These are phyloP conservation scores for Propithecus perrieri DNA, from an alignment of 2,797 vertebrate species.

Conservation along the genomic window DNA sequence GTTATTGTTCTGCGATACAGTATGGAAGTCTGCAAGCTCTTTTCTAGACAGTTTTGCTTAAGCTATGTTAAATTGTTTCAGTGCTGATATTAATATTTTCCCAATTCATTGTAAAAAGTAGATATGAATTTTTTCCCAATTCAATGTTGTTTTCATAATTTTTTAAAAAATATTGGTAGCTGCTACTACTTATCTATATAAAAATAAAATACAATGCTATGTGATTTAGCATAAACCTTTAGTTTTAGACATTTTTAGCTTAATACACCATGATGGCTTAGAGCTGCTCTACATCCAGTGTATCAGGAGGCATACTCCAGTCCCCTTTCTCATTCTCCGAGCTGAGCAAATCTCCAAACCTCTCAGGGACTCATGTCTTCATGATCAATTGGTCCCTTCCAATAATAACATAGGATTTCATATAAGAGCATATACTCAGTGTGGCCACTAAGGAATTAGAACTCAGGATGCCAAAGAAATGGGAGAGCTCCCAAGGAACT, in stretches of 20 bases:
- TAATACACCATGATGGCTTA: neutral
- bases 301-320: neutral
- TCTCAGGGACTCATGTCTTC: neutral
- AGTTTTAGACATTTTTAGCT: neutral
- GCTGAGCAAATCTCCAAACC: neutral
- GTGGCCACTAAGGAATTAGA: neutral
- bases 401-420: neutral
- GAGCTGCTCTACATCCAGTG: neutral
- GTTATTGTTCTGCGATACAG: slow-evolving; percentile 4
- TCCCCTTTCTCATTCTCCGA: neutral
- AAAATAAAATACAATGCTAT: neutral
- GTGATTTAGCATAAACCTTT: neutral
- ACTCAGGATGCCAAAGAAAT: neutral
- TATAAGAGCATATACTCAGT: neutral
- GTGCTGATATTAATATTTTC: neutral
- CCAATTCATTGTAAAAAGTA: neutral
- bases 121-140: neutral
- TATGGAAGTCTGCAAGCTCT: neutral
- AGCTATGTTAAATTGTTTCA: neutral
- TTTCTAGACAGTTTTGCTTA: slow-evolving; percentile 15
- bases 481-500: neutral
- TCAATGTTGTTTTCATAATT: slow-evolving; percentile 10
- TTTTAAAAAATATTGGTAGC: neutral
- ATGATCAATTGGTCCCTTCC: slow-evolving; percentile 12
- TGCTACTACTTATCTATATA: neutral